Conservation (phyloP, 2,888 invertebrate genomes). For the Malacosoma neustria region DNA sequence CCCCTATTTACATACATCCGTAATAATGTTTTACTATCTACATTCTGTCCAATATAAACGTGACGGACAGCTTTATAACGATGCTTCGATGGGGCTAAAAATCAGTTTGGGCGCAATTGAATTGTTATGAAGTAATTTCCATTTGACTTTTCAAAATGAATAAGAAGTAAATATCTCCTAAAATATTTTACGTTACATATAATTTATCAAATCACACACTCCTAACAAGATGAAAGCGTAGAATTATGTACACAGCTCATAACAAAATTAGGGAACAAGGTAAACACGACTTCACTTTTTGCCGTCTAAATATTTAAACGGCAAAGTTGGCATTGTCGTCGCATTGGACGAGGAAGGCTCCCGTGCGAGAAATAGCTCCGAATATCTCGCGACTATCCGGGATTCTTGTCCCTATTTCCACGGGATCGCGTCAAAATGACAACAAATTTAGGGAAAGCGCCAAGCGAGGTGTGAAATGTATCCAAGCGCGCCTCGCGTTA, state of each 20-base stretch:
- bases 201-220: too few relatives aligned
- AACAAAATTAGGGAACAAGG: slow-evolving; percentile 34
- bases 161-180: too few relatives aligned
- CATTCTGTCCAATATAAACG: neutral
- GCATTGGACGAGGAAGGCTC: slow-evolving; percentile 21
- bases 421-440: slow-evolving; percentile 67
- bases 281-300: slow-evolving; percentile 56
- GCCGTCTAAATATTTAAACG: slow-evolving; percentile 62
- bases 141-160: too few relatives aligned
- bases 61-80: neutral
- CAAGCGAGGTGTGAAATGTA: slow-evolving; percentile 72
- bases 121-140: too few relatives aligned
- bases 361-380: slow-evolving; percentile 63
- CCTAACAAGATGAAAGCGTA: neutral
- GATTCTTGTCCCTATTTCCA: slow-evolving; percentile 61
- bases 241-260: slow-evolving; percentile 6
- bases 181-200: too few relatives aligned
- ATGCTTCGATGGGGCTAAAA: neutral
- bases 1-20: neutral
- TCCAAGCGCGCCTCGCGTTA: slow-evolving; percentile 57
- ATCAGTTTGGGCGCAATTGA: too few relatives aligned
- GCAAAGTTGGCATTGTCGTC: slow-evolving; percentile 29
- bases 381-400: slow-evolving; percentile 64
- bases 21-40: neutral
- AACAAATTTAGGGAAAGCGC: slow-evolving; percentile 72